Evolutionary conservation across 2,888 invertebrate species (phyloP).

Genomic region (Aethes cnicana): DNA sequence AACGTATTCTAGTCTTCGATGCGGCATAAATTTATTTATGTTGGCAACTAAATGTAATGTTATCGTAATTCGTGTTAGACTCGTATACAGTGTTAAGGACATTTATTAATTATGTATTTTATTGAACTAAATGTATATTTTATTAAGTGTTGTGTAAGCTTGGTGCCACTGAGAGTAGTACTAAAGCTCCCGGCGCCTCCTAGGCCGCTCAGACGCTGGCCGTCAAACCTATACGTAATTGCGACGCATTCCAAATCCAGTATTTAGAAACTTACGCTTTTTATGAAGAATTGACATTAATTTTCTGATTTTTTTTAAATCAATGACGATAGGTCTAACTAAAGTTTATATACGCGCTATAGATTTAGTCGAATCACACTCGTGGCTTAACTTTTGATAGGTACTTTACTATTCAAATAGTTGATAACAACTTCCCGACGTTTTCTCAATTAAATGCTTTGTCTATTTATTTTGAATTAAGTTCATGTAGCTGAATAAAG

Average conservation of each 20-base stretch:
- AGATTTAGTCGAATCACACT: conserved; percentile 14
- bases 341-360: conserved; percentile 12
- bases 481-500: not conserved
- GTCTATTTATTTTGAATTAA: not conserved
- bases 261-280: conserved; percentile 65
- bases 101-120: conserved; percentile 64
- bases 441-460: not conserved
- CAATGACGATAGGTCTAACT: not conserved
- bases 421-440: too few relatives aligned
- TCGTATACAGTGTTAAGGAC: conserved; percentile 61
- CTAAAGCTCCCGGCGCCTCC: conserved; percentile 65
- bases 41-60: conserved; percentile 76
- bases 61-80: conserved; percentile 64
- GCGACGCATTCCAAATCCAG: conserved; percentile 75
- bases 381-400: conserved; percentile 28
- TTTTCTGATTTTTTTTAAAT: conserved; percentile 11
- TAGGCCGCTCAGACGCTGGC: conserved; percentile 68
- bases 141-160: conserved; percentile 72
- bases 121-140: conserved; percentile 55
- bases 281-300: conserved; percentile 38
- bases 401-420: too few relatives aligned
- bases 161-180: conserved; percentile 65
- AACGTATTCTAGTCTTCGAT: conserved; percentile 80
- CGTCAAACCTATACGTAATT: conserved; percentile 43
- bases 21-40: conserved; percentile 73